phyloP scores from a whole-genome alignment of 1,140 invertebrate species.

The Philopotamus ludificatus region DNA sequence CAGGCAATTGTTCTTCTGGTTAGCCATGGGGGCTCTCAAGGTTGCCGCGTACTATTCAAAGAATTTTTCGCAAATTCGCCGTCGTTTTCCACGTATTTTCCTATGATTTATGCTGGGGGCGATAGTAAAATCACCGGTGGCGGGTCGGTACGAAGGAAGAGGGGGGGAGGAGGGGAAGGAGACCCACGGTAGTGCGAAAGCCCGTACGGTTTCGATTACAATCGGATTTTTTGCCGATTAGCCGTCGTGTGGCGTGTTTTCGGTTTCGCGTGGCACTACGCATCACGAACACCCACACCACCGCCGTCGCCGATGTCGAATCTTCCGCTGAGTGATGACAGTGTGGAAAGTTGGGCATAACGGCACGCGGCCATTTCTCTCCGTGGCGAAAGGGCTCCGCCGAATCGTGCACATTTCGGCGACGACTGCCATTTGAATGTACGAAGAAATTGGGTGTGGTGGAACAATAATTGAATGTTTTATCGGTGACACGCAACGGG shows the following conservation, averaged over 20 bases:
- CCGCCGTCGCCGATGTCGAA: not conserved
- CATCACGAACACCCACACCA: too few species aligned
- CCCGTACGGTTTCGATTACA: not conserved
- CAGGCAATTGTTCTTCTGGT: too few species aligned
- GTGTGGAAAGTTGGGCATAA: conserved; percentile 2
- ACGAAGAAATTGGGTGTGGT: not conserved
- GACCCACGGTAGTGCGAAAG: not conserved
- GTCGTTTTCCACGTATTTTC: not conserved
- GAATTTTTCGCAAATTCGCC: not conserved
- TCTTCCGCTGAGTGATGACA: not conserved
- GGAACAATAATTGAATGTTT: conserved; percentile 4
- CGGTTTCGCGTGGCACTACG: too few species aligned
- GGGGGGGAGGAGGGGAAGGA: too few species aligned
- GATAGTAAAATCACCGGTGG: not conserved
- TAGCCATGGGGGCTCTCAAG: too few species aligned
- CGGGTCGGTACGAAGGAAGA: too few species aligned
- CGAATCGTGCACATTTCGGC: too few species aligned
- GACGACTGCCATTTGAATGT: too few species aligned
- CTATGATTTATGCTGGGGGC: not conserved
- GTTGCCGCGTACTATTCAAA: too few species aligned
- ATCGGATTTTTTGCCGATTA: not conserved
- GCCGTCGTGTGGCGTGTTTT: not conserved
- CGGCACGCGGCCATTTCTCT: not conserved
- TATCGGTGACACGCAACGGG: not conserved
- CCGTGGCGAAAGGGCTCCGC: too few species aligned